A percentile compares a stretch with the other conserved stretches of the same genome.
These are phyloP conservation scores for Hippocampus comes DNA, from an alignment of 2,113 vertebrate species.

Conservation along the genomic window DNA sequence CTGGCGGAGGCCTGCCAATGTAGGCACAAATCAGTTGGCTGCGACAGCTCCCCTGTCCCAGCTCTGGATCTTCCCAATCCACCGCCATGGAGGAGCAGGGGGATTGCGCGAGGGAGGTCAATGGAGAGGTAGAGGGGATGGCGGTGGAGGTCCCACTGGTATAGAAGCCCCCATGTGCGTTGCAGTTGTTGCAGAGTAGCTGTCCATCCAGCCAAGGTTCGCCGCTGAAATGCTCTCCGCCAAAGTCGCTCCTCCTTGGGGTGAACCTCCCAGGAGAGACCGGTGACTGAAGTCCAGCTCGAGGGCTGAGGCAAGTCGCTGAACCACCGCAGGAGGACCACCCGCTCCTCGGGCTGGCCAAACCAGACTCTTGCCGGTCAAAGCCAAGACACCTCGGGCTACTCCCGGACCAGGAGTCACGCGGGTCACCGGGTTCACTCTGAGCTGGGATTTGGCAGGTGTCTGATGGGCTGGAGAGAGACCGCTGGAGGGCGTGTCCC, in stretches of 20 bases:
- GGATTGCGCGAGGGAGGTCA: constrained; percentile 5
- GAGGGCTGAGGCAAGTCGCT: constrained; percentile 49
- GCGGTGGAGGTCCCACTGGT: background rate
- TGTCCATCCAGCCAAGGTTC: constrained; percentile 68
- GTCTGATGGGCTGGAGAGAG: constrained; percentile 49
- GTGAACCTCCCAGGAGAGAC: constrained; percentile 31
- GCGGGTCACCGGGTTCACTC: constrained; percentile 7
- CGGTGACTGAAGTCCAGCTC: constrained; percentile 27
- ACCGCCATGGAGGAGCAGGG: constrained; percentile 2
- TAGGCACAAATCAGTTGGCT: constrained; percentile 70
- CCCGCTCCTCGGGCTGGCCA: constrained; percentile 35
- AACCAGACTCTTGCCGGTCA: constrained; percentile 43
- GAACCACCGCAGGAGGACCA: constrained; percentile 48
- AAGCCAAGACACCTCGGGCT: constrained; percentile 38
- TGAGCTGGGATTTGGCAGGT: constrained; percentile 40
- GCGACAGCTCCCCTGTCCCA: constrained; percentile 50
- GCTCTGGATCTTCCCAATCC: constrained; percentile 39
- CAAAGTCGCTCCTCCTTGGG: constrained; percentile 26
- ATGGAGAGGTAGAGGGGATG: constrained; percentile 5
- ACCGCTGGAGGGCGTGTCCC: constrained; percentile 39
- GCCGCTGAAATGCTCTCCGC: constrained; percentile 61
- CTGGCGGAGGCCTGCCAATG: constrained; percentile 28
- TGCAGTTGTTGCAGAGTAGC: constrained; percentile 63
- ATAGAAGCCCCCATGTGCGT: constrained; percentile 27
- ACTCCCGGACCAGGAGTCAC: constrained; percentile 48